Evolutionary conservation across 1,140 invertebrate species (phyloP), one percentile per base, ranked within the genome.

Genomic region (Pygmarrhopalites habei): DNA sequence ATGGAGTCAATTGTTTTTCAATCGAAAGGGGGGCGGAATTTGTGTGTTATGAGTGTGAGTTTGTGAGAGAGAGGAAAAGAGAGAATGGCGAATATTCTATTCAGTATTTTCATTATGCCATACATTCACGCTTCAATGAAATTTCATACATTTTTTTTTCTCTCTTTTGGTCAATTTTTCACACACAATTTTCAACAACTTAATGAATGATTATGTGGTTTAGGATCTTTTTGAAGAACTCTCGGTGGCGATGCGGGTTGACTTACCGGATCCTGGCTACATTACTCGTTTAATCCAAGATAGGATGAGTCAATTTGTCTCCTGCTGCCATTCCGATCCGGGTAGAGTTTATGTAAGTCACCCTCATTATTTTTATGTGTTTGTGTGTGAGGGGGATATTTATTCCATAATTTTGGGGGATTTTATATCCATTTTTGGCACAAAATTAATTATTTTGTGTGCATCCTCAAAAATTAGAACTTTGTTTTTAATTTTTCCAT

Each of bases 151-250:
- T 10, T 39, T 39, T 10, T 39, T 39, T 39, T 39, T 39, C 17
- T 7, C 35, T 39, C 7, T 51, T 60, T 32, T 26, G 30, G 1
- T 47, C 23, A 32, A 19, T 19, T 19, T 5, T 47, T 60, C 15
- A 32, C 4, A 35, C 30, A 51, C 21, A n/a, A 46, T 12, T 39
- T 35, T n/a, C n/a, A n/a, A n/a, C n/a, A n/a, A n/a, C n/a, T n/a
- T n/a, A n/a, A n/a, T n/a, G n/a, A n/a, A n/a, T n/a, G n/a, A n/a
- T n/a, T n/a, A n/a, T n/a, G n/a, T n/a, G n/a, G n/a, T n/a, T n/a
- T n/a, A 68, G 66, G 59, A 65, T 30, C 26, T 68, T 23, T 68
- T 68, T 46, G 47, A 62, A 28, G 59, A 64, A 25, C 32, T 68
- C 17, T 65, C 58, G 41, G 17, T 59, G 2, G 43, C 60, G 1